These are phyloP conservation scores for Melikaiella ostensackeni DNA, from an alignment of 2,888 invertebrate genomes.

Conservation along the genomic window DNA sequence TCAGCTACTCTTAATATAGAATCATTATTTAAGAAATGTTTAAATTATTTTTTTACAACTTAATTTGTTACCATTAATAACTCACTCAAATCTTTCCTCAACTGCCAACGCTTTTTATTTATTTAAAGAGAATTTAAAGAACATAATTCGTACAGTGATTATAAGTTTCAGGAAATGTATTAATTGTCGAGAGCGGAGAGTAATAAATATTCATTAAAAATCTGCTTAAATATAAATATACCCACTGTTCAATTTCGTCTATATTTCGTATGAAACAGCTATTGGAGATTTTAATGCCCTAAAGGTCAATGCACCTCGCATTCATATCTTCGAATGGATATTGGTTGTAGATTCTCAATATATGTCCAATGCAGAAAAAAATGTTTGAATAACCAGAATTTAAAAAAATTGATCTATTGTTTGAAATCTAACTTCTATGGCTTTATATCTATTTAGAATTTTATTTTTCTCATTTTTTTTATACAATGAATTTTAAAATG, in stretches of 20 bases:
- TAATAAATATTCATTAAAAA: no score
- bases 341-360: neutral
- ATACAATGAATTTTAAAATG: neutral
- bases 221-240: no score
- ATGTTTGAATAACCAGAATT: neutral
- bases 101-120: no score
- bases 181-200: no score
- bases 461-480: neutral
- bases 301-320: neutral
- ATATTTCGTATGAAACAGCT: neutral
- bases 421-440: neutral
- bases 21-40: no score
- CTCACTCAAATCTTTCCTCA: no score
- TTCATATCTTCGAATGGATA: neutral
- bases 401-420: neutral
- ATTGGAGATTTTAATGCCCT: slow-evolving; percentile 22
- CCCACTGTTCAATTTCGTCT: neutral
- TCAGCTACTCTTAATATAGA: no score
- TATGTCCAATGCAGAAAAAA: neutral
- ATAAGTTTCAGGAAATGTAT: no score
- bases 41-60: no score
- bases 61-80: no score
- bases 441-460: neutral
- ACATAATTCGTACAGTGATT: no score
- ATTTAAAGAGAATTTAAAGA: no score